Evolutionary conservation across 2,797 vertebrate genomes (phyloP).

Genomic region (Micropoecilia bifurca): DNA sequence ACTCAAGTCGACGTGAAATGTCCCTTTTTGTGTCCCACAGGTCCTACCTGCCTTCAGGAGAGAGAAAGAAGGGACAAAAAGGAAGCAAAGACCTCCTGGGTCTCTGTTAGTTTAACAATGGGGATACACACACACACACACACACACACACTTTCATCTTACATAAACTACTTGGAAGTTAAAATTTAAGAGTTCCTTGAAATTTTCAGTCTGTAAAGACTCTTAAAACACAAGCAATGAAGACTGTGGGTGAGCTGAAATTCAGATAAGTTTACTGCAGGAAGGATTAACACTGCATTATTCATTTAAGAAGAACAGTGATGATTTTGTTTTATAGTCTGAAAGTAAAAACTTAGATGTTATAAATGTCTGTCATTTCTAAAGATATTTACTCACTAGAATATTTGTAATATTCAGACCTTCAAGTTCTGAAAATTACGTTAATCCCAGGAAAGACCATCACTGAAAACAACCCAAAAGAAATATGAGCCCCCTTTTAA

Average conservation of each 20-base stretch:
- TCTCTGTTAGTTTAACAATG: conserved; percentile 79
- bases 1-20: conserved; percentile 78
- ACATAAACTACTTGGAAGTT: conserved; percentile 26
- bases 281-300: conserved; percentile 41
- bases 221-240: background rate
- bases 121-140: conserved; percentile 37
- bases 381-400: background rate
- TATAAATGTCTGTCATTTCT: background rate
- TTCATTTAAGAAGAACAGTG: conserved; percentile 18
- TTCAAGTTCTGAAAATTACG: background rate
- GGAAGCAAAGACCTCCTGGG: conserved; percentile 67
- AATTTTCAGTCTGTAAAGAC: conserved; percentile 5
- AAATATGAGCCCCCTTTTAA: background rate
- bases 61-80: conserved; percentile 56
- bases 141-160: conserved; percentile 12
- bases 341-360: background rate
- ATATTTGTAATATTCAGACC: background rate
- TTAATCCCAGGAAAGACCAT: background rate
- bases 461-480: background rate
- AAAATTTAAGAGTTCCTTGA: conserved; percentile 6
- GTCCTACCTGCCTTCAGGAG: conserved; percentile 72
- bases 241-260: background rate
- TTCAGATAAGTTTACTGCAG: conserved; percentile 24
- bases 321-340: background rate
- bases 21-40: conserved; percentile 69